phyloP scores from a whole-genome alignment of 2,888 invertebrate genomes.

The Oxytorus armatus region DNA sequence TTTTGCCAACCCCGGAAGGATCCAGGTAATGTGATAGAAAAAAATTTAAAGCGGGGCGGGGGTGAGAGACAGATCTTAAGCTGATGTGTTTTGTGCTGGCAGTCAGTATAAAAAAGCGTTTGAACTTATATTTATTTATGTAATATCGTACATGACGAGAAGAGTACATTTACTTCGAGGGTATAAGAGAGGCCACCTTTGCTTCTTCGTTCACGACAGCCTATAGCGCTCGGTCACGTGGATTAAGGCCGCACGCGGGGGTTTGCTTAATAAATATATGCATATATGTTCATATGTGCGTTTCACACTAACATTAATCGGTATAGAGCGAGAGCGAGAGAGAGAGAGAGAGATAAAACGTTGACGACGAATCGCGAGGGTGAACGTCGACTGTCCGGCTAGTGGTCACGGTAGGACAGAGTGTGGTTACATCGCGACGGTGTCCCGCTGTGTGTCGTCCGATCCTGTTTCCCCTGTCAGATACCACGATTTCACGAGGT shows the following conservation, averaged over 20 bases:
- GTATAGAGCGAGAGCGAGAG: background rate
- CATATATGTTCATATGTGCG: background rate
- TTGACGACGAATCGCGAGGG: conserved; percentile 8
- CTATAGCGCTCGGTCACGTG: conserved; percentile 63
- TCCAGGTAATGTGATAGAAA: background rate
- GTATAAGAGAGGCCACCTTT: conserved; percentile 18
- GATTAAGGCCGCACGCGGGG: conserved; percentile 65
- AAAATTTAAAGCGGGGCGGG: background rate
- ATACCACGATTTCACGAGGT: conserved; percentile 42
- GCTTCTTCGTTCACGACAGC: conserved; percentile 1
- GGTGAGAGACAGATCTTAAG: background rate
- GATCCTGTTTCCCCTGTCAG: conserved; percentile 35
- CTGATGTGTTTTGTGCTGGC: background rate
- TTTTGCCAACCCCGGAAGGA: background rate
- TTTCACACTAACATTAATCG: conserved; percentile 16
- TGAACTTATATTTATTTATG: background rate
- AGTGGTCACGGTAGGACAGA: conserved; percentile 27
- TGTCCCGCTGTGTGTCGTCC: conserved; percentile 14
- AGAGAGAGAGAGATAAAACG: no score
- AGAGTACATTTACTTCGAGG: background rate
- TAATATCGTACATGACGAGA: conserved; percentile 9
- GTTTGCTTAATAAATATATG: conserved; percentile 1
- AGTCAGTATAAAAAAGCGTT: background rate
- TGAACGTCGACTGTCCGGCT: conserved; percentile 26
- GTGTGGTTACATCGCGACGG: conserved; percentile 53